Evolutionary conservation across 2,888 invertebrate genomes (phyloP).

Genomic region (Itoplectis maculator): DNA sequence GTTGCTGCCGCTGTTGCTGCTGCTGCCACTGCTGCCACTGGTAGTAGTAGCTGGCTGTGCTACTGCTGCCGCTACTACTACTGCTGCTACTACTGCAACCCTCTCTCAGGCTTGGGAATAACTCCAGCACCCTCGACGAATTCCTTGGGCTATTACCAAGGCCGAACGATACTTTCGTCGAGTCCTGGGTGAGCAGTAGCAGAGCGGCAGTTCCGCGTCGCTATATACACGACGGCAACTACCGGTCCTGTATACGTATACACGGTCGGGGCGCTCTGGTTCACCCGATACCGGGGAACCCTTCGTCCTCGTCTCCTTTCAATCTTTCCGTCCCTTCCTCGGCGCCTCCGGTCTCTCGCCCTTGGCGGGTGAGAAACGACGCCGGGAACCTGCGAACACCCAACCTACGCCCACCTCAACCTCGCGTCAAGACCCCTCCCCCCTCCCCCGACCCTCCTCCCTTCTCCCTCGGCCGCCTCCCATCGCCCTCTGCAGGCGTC

Average conservation of each 20-base stretch:
- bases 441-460: not conserved
- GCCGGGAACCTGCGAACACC: conserved; percentile 24
- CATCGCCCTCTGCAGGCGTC: conserved; percentile 24
- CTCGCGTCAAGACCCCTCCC: too few relatives aligned
- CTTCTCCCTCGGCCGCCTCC: not conserved
- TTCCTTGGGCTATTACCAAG: conserved; percentile 61
- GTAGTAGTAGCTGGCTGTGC: not conserved
- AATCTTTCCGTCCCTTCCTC: conserved; percentile 25
- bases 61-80: not conserved
- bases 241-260: not conserved
- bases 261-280: not conserved
- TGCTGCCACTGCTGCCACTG: not conserved
- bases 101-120: conserved; percentile 51
- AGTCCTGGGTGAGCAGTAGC: too few relatives aligned
- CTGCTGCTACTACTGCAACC: conserved; percentile 31
- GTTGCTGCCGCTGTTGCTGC: not conserved
- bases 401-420: not conserved
- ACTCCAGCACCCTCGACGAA: conserved; percentile 58
- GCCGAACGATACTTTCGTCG: conserved; percentile 61
- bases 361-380: conserved; percentile 25
- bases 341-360: not conserved
- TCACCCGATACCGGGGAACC: conserved; percentile 18
- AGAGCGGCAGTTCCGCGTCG: conserved; percentile 8
- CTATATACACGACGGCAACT: not conserved
- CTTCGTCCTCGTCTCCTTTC: conserved; percentile 34